Conservation (phyloP, 2,113 vertebrate species). For the Triplophysa rosa region DNA sequence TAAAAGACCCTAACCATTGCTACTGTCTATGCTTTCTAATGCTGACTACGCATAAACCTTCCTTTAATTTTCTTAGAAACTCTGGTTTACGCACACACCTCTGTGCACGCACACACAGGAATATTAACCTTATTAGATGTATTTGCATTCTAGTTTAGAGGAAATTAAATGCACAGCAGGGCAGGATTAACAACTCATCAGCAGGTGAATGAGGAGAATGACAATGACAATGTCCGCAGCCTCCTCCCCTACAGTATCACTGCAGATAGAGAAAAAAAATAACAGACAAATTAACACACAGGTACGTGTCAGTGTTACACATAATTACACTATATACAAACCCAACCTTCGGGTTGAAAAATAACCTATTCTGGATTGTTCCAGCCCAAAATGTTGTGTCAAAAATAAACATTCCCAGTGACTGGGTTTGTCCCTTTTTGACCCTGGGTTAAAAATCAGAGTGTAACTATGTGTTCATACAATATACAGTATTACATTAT, state of each 20-base stretch:
- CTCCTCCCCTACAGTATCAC: constrained; percentile 31
- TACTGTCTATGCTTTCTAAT: neutral
- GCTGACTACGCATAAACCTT: constrained; percentile 8
- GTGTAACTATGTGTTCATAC: no score
- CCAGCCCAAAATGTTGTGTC: no score
- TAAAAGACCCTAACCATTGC: constrained; percentile 6
- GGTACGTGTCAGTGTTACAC: neutral
- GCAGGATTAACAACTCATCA: constrained; percentile 64
- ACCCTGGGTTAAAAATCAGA: no score
- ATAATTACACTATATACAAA: no score
- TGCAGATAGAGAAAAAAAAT: neutral
- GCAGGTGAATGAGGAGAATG: constrained; percentile 55
- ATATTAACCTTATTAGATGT: constrained; percentile 71
- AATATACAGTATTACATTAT: no score
- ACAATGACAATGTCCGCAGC: constrained; percentile 34
- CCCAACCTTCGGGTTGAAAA: no score
- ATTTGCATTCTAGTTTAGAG: constrained; percentile 72
- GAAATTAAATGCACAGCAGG: constrained; percentile 65
- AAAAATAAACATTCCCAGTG: no score
- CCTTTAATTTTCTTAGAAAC: constrained; percentile 2
- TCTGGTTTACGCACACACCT: neutral
- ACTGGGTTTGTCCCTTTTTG: no score
- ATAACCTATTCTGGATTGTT: no score
- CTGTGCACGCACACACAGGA: constrained; percentile 30
- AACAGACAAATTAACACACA: neutral